Conservation (phyloP, 2,113 vertebrate species). For the Ictalurus punctatus region DNA sequence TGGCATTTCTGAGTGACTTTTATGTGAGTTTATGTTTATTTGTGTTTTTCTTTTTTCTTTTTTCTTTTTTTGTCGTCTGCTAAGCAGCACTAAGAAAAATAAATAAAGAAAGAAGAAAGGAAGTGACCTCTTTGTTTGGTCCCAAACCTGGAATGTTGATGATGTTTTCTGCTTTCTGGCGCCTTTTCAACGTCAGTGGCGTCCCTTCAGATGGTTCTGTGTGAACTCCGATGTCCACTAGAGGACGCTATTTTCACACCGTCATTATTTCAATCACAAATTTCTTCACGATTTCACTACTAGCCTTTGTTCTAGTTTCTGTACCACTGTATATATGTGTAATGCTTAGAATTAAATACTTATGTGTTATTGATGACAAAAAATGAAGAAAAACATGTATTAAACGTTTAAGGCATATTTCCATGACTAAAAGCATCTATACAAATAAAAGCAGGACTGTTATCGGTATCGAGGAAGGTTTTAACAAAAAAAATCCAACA, state of each 20-base stretch:
- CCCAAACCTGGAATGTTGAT: constrained; percentile 27
- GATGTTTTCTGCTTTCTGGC: constrained; percentile 14
- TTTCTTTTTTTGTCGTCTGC: constrained; percentile 29
- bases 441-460: neutral
- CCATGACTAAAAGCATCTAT: neutral
- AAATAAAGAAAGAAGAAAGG: neutral
- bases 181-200: constrained; percentile 1
- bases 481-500: neutral
- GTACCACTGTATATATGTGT: neutral
- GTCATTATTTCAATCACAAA: constrained; percentile 11
- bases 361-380: neutral
- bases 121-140: constrained; percentile 26
- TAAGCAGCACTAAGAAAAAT: constrained; percentile 34
- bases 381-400: neutral
- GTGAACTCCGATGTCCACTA: constrained; percentile 31
- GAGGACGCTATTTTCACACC: constrained; percentile 32
- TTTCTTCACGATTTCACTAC: neutral
- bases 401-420: neutral
- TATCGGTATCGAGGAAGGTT: neutral
- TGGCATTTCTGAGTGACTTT: constrained; percentile 36
- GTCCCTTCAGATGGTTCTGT: neutral
- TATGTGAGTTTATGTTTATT: constrained; percentile 10
- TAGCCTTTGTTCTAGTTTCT: neutral
- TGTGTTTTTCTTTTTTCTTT: constrained; percentile 22
- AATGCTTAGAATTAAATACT: neutral